Percentiles rank a stretch among this genome's conserved stretches.
Evolutionary conservation across 2,888 invertebrate species (phyloP).

Genomic region (Eupeodes luniger): DNA sequence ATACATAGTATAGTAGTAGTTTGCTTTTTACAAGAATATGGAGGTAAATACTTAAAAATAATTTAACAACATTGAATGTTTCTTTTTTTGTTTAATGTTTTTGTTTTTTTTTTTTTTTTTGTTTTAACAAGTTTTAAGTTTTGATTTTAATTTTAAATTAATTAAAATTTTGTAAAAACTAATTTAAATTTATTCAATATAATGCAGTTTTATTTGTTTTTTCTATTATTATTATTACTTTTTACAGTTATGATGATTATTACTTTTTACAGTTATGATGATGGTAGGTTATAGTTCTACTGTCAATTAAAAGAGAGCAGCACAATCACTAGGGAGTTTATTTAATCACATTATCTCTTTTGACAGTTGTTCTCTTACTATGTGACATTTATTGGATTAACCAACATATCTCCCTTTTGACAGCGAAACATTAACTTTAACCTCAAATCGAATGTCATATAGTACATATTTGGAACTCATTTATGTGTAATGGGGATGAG

Average conservation of each 20-base stretch:
- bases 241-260: conserved; percentile 60
- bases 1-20: conserved; percentile 53
- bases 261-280: conserved; percentile 56
- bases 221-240: conserved; percentile 55
- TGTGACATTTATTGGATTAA: conserved; percentile 68
- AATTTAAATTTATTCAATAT: conserved; percentile 55
- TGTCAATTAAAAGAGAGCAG: conserved; percentile 43
- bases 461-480: conserved; percentile 14
- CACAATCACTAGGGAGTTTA: conserved; percentile 4
- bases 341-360: conserved; percentile 44
- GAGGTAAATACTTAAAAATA: conserved; percentile 80
- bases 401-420: conserved; percentile 45
- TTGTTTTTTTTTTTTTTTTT: not conserved
- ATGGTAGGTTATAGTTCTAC: conserved; percentile 49
- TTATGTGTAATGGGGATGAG: not conserved
- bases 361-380: conserved; percentile 51
- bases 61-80: conserved; percentile 84
- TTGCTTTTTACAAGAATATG: conserved; percentile 79
- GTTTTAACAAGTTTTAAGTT: conserved; percentile 75
- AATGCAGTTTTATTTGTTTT: not conserved
- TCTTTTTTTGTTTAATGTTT: not conserved
- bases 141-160: conserved; percentile 59
- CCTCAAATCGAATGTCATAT: conserved; percentile 31
- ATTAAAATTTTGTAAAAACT: conserved; percentile 57
- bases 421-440: conserved; percentile 18